Evolutionary conservation across 2,888 invertebrate species (phyloP), one percentile per base, ranked within the genome.

Genomic region (Lutraria lutraria): DNA sequence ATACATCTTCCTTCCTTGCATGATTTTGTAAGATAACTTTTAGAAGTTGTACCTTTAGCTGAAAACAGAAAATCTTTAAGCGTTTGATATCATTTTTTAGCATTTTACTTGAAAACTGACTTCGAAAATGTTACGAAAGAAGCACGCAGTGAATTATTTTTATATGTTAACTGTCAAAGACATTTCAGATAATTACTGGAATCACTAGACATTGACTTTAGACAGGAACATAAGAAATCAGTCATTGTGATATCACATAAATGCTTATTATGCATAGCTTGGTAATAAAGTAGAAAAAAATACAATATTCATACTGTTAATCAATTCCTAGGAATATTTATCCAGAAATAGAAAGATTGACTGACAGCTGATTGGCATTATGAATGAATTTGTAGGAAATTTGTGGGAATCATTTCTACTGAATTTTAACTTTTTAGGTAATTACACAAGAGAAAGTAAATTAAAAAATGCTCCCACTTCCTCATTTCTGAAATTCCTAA

Each of bases 401-500:
- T 19, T n/a, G 60, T 8, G n/a, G n/a, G 21, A 60, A 60, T 60
- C n/a, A 19, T 21, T n/a, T 56, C 19, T 21, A 60, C 60, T 60
- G 19, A 60, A 60, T 60, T n/a, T 21, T 60, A 60, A 21, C 60
- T 60, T 56, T 56, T 56, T 56, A 56, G 56, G 56, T 19, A 10
- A 25, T 60, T 21, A 25, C n/a, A 68, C 12, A 25, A 68, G 63
- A n/a, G 63, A 68, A 68, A 25, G 25, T 25, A 8, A 25, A 68
- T 25, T 25, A 4, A 25, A 68, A 68, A 68, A 4, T 56, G 56
- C 25, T 21, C 19, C 15, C 31, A 54, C 34, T 81, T 85, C 60
- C 85, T 80, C 31, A 16, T 85, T 29, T 54, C 63, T 79, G 31
- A 80, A 80, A 85, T 85, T 85, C 52, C 43, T 85, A 80, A 29